Evolutionary conservation across 2,113 vertebrate genomes (phyloP), one percentile per base, ranked within the genome.

Genomic region (Leptobrachium leishanense): DNA sequence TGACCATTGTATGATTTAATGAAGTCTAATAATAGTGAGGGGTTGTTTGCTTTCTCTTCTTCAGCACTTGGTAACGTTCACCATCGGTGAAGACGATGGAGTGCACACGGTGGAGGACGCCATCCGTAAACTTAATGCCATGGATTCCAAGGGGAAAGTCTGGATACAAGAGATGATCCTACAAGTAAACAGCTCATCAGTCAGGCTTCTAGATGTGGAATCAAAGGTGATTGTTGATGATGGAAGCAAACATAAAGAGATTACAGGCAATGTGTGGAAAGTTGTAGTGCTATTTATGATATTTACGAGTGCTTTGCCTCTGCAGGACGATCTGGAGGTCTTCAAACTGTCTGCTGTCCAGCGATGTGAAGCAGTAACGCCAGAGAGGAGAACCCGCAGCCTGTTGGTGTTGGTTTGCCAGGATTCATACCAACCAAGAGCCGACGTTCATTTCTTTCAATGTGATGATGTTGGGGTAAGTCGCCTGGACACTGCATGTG

Each of bases 371-470:
- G 85, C 88, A 40, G 83, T 95, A 1, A 65, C 74, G 68, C 84
- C 84, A 0, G 88, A 91, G 0, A 88, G 89, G 50, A 85, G 85
- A 4, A 88, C 88, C 81, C 84, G 85, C 4, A 88, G 93, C 5
- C 88, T 96, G 40, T 90, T 97, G 2, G 87, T 94, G 40, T 83
- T 96, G 0, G 88, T 95, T 63, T 95, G 93, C 81, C 92, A 94
- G 83, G 85, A 91, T 15, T 76, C 84, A 0, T 79, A 87, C 20
- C 91, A 91, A 62, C 73, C 84, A 65, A 93, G 92, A 57, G 93
- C 94, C 0, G 94, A 95, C 6, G 88, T 95, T 72, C 92, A 90
- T 74, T 95, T 95, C 89, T 96, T 96, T 85, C 92, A 89, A 85
- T 94, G 94, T 46, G 88, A 92, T 76, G 82, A 82, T 0, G 85